These are phyloP conservation scores for Cossypha polioptera DNA, from an alignment of 2,797 vertebrate genomes.

Conservation along the genomic window DNA sequence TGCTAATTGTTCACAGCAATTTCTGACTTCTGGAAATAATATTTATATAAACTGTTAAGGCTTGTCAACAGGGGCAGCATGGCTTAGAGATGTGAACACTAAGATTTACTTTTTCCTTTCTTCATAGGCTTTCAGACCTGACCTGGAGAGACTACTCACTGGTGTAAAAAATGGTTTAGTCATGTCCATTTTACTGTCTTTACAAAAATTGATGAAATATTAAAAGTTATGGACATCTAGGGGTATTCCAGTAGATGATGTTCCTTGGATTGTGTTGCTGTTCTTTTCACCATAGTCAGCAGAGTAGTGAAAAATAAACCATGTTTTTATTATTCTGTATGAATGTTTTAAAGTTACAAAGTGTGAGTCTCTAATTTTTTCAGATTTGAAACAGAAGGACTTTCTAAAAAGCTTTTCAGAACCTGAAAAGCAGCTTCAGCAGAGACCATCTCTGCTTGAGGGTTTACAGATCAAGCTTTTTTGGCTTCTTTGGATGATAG, in stretches of 20 bases:
- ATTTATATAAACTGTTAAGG: background rate
- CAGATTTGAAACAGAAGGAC: background rate
- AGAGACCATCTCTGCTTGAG: background rate
- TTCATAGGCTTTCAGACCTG: background rate
- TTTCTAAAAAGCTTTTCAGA: background rate
- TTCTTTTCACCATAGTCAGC: background rate
- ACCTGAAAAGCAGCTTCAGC: background rate
- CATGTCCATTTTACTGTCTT: background rate
- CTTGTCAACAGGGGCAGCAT: background rate
- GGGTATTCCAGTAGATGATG: background rate
- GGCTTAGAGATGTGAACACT: background rate
- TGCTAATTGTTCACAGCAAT: background rate
- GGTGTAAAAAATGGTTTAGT: background rate
- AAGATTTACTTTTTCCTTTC: background rate
- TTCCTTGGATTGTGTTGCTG: background rate
- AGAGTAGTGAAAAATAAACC: background rate
- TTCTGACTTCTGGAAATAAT: background rate
- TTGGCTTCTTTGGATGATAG: background rate
- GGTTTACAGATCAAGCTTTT: background rate
- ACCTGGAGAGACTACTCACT: background rate
- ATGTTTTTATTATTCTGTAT: rapidly evolving
- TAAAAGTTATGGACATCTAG: background rate
- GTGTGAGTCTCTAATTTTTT: background rate
- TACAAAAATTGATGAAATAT: background rate
- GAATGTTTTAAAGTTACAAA: background rate